Evolutionary conservation across 2,113 vertebrate genomes (phyloP).

Genomic region (Apaloderma vittatum): DNA sequence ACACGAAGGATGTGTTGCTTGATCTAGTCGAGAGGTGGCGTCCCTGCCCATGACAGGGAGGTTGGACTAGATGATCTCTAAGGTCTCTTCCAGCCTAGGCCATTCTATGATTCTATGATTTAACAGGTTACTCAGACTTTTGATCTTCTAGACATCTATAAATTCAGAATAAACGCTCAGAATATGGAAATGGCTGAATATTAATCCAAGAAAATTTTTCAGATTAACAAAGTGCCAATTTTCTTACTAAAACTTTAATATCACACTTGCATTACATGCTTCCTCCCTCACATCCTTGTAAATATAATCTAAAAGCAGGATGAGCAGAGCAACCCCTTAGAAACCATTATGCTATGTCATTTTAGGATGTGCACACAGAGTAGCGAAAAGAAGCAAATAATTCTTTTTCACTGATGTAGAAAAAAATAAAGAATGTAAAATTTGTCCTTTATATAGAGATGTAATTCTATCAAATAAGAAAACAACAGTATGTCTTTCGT

Average conservation of each 20-base stretch:
- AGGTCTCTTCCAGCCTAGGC: too few relatives aligned
- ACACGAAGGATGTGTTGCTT: too few relatives aligned
- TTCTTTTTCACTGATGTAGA: neutral
- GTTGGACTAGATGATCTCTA: too few relatives aligned
- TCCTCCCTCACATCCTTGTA: neutral
- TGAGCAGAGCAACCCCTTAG: neutral
- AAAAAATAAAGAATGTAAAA: neutral
- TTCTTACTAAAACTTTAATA: neutral
- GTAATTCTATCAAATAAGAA: neutral
- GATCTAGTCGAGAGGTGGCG: too few relatives aligned
- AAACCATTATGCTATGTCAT: neutral
- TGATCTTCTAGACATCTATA: neutral
- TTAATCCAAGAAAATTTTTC: neutral
- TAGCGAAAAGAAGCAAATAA: neutral
- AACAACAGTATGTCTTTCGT: neutral
- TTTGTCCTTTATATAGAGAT: neutral
- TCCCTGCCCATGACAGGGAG: too few relatives aligned
- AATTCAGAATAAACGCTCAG: neutral
- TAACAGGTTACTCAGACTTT: neutral
- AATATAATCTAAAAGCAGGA: neutral
- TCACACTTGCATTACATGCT: neutral
- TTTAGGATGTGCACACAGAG: neutral
- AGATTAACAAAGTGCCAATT: neutral
- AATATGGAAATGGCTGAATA: neutral
- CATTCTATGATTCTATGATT: too few relatives aligned